Evolutionary conservation across 1,140 invertebrate genomes (phyloP).

Genomic region (Stegodyphus dumicola): DNA sequence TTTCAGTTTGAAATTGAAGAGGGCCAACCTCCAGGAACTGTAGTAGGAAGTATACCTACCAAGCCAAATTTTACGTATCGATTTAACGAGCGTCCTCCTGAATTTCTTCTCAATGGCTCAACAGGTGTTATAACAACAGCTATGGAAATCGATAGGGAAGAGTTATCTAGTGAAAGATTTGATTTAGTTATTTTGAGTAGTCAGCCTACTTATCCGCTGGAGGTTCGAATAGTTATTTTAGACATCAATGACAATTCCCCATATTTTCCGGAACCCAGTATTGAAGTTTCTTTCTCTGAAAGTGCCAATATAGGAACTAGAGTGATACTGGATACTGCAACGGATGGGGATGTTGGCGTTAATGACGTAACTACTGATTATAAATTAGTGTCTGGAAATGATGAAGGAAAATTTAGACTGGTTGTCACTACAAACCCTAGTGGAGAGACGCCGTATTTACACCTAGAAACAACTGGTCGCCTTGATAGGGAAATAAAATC

Average conservation of each 20-base stretch:
- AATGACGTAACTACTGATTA: slow-evolving; percentile 90
- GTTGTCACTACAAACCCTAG: slow-evolving; percentile 88
- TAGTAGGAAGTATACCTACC: slow-evolving; percentile 86
- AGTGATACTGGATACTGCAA: slow-evolving; percentile 86
- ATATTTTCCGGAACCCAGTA: slow-evolving; percentile 87
- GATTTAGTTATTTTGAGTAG: slow-evolving; percentile 90
- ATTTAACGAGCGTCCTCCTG: slow-evolving; percentile 88
- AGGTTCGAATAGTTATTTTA: slow-evolving; percentile 85
- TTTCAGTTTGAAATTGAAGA: slow-evolving; percentile 80
- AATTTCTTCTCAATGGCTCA: slow-evolving; percentile 82
- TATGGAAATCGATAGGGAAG: slow-evolving; percentile 83
- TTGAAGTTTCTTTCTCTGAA: slow-evolving; percentile 88
- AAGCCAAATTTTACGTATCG: slow-evolving; percentile 83
- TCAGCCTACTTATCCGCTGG: slow-evolving; percentile 92
- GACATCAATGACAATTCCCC: slow-evolving; percentile 92
- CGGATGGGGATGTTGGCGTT: slow-evolving; percentile 82
- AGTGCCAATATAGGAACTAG: slow-evolving; percentile 88
- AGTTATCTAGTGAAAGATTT: slow-evolving; percentile 79
- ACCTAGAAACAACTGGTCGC: slow-evolving; percentile 89
- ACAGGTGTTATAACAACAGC: slow-evolving; percentile 86
- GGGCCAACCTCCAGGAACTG: slow-evolving; percentile 82
- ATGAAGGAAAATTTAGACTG: slow-evolving; percentile 86
- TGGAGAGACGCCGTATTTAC: slow-evolving; percentile 87
- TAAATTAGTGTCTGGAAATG: slow-evolving; percentile 86
- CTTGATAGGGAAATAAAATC: slow-evolving; percentile 87